Base-by-base conservation (phyloP, 2,888 invertebrate species). In the Apoda limacodes region DNA sequence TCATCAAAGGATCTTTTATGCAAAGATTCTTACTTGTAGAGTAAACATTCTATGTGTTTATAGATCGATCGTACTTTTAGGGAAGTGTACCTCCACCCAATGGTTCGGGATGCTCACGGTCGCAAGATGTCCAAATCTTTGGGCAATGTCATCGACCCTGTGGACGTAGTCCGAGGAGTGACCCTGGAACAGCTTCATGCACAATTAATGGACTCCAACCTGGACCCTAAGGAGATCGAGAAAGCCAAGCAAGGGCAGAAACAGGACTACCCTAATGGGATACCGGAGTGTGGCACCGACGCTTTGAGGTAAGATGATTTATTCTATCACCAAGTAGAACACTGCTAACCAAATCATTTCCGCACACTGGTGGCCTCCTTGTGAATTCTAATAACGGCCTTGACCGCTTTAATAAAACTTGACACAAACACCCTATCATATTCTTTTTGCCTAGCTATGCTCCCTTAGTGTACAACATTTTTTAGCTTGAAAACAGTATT, bases 61-160 rank as follows among this genome's bases (percentile, higher is more conserved):
- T 9, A 13, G 9, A 7, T 12, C 12, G 26, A n/a, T n/a, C n/a
- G n/a, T n/a, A n/a, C 50, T 49, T 47, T 13, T 53, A 87, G 89
- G 44, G 90, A 95, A 75, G 88, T 99, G 1, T 94, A 95, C 56
- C 83, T 99, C 9, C 99, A 99, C 71, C 96, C 98, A 0, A 94
- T 99, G 85, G 92, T 99, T 2, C 87, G 99, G 31, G 99, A 99
- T 71, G 94, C 98, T 0, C 96, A 98, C 62, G 99, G 99, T 1
- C 86, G 97, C 31, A 99, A 99, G 80, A 99, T 99, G 99, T 97
- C 96, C 46, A 99, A 99, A 66, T 98, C 97, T 1, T 80, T 98
- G 36, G 99, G 99, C 31, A 99, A 99, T 64, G 97, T 98, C 3
- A 92, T 99, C 45, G 96, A 98, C 71, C 99, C 99, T 0, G 87